Conservation (phyloP, 2,797 vertebrate genomes). For the Crossoptilon crossoptilon region DNA sequence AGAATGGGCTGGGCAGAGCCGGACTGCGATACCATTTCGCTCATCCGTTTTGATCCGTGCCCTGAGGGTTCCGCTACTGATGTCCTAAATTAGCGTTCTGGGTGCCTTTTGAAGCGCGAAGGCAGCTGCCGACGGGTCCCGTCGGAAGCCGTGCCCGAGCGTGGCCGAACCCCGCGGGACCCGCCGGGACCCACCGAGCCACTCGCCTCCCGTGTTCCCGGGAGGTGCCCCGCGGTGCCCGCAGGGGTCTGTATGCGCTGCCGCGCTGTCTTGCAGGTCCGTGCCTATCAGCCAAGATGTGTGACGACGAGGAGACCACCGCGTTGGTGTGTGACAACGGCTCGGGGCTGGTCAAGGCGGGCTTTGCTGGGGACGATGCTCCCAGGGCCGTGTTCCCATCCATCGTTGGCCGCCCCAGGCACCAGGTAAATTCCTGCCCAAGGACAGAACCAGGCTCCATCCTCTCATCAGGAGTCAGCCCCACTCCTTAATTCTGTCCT, state of each 20-base stretch:
- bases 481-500: not conserved
- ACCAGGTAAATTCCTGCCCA: slow-evolving; percentile 84
- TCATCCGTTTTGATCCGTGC: not conserved
- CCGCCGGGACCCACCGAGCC: not conserved
- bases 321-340: slow-evolving; percentile 95
- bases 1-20: not conserved
- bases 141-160: not conserved
- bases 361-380: slow-evolving; percentile 94
- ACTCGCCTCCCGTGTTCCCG: not conserved
- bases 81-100: not conserved
- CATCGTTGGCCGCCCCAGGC: slow-evolving; percentile 92
- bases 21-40: too few relatives aligned
- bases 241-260: not conserved
- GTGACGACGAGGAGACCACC: slow-evolving; percentile 94
- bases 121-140: not conserved
- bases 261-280: slow-evolving; percentile 51
- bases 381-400: slow-evolving; percentile 94
- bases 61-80: not conserved
- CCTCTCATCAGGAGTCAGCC: accelerated
- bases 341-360: slow-evolving; percentile 93
- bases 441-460: not conserved
- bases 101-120: not conserved
- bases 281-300: slow-evolving; percentile 82
- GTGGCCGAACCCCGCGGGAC: not conserved
- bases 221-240: not conserved